Evolutionary conservation across 1,140 invertebrate genomes (phyloP).

Genomic region (Rhizoglyphus robini): DNA sequence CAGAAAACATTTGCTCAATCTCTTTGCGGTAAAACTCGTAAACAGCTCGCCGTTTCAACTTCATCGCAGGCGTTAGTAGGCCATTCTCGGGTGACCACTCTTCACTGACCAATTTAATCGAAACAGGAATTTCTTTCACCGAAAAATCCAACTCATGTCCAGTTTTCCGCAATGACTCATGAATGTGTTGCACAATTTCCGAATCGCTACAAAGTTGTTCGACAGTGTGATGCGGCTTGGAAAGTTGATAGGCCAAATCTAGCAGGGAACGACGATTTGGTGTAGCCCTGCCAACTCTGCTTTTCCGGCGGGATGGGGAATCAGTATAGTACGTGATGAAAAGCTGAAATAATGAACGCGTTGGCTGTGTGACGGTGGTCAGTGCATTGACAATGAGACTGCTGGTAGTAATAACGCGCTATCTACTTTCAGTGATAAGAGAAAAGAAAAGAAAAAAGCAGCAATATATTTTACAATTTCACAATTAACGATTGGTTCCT

Average conservation of each 20-base stretch:
- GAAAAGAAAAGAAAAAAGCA: too few species aligned
- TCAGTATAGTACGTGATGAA: too few species aligned
- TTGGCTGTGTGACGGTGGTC: too few species aligned
- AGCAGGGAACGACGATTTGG: slow-evolving; percentile 51
- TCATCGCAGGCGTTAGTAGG: slow-evolving; percentile 60
- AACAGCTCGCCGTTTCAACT: slow-evolving; percentile 87
- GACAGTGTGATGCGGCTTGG: slow-evolving; percentile 38
- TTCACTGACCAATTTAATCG: slow-evolving; percentile 33
- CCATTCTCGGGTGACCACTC: slow-evolving; percentile 45
- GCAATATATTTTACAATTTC: too few species aligned
- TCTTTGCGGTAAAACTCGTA: slow-evolving; percentile 57
- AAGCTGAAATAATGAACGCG: too few species aligned
- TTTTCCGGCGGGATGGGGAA: too few species aligned
- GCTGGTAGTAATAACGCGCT: too few species aligned
- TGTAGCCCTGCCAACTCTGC: too few species aligned
- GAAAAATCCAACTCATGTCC: not conserved
- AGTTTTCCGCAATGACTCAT: slow-evolving; percentile 28
- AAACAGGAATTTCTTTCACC: slow-evolving; percentile 35
- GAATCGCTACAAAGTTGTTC: slow-evolving; percentile 57
- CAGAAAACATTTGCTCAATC: not conserved
- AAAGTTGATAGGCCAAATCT: slow-evolving; percentile 47
- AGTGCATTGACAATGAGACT: too few species aligned
- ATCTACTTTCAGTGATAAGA: too few species aligned
- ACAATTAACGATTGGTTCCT: too few species aligned
- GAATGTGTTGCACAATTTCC: slow-evolving; percentile 55